Conservation (phyloP, 2,888 invertebrate genomes). For the Linnaemya tessellans region DNA sequence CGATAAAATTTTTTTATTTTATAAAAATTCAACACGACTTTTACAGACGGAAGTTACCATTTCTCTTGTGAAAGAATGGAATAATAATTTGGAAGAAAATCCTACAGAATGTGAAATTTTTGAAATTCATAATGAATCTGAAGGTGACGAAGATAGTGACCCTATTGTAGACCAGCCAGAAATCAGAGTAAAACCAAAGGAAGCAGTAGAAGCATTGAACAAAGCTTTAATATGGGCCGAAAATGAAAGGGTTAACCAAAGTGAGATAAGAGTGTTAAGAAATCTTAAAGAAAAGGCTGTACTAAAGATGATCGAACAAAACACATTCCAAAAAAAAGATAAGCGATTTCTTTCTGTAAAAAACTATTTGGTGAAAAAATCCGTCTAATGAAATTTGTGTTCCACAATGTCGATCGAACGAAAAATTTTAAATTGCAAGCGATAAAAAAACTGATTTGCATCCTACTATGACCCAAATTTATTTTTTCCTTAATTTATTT, state of each 20-base stretch:
- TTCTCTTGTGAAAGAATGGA: conserved; percentile 3
- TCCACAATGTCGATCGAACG: too few relatives aligned
- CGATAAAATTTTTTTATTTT: conserved; percentile 2
- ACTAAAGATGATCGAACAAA: conserved; percentile 12
- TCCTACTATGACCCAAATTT: too few relatives aligned
- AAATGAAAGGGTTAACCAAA: conserved; percentile 36
- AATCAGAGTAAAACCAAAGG: conserved; percentile 31
- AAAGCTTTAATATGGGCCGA: conserved; percentile 41
- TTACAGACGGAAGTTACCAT: not conserved
- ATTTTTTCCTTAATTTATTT: too few relatives aligned
- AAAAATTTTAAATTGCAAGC: too few relatives aligned
- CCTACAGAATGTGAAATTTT: conserved; percentile 18
- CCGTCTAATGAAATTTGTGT: too few relatives aligned
- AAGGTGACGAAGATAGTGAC: conserved; percentile 27
- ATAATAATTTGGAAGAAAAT: conserved; percentile 1
- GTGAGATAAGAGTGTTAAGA: conserved; percentile 32
- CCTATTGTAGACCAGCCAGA: conserved; percentile 27
- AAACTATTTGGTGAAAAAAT: not conserved
- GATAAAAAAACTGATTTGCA: too few relatives aligned
- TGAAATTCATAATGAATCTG: conserved; percentile 32
- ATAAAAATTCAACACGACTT: conserved; percentile 6
- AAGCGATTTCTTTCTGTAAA: not conserved
- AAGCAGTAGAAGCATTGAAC: conserved; percentile 20
- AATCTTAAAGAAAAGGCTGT: conserved; percentile 28
- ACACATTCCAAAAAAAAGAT: not conserved